A percentile compares a stretch with the other conserved stretches of the same genome.
Conservation (phyloP, 2,888 invertebrate genomes). For the Drosophila koepferae region DNA sequence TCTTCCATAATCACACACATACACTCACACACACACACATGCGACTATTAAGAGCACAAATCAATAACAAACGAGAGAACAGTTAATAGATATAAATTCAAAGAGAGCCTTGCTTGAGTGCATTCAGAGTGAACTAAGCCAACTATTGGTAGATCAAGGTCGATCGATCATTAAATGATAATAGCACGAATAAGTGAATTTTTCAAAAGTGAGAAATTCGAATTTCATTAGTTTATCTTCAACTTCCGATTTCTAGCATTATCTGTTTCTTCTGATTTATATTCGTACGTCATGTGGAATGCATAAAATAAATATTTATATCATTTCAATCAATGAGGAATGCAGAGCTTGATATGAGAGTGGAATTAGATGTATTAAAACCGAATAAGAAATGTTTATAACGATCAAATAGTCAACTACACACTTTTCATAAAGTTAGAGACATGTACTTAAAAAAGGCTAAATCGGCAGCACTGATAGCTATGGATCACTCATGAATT, state of each 20-base stretch:
- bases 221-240: too few species aligned
- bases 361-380: too few species aligned
- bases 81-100: slow-evolving; percentile 17
- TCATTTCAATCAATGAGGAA: too few species aligned
- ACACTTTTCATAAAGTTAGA: too few species aligned
- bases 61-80: slow-evolving; percentile 2
- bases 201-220: background rate
- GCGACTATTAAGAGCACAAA: slow-evolving; percentile 21
- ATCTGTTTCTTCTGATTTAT: too few species aligned
- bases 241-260: too few species aligned
- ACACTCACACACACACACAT: slow-evolving; percentile 24
- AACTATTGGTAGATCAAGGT: background rate
- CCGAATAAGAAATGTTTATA: too few species aligned
- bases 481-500: background rate
- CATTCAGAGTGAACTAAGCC: slow-evolving; percentile 3
- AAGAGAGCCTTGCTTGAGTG: slow-evolving; percentile 36
- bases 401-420: too few species aligned
- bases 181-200: too few species aligned
- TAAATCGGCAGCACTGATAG: background rate
- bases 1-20: slow-evolving; percentile 81
- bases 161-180: background rate
- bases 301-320: too few species aligned
- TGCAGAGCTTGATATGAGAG: too few species aligned
- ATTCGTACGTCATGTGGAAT: too few species aligned
- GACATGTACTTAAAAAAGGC: background rate